Percentiles rank a stretch among this genome's conserved stretches.
Conservation (phyloP, 2,113 vertebrate genomes). For the Boulengeromyrus knoepffleri region DNA sequence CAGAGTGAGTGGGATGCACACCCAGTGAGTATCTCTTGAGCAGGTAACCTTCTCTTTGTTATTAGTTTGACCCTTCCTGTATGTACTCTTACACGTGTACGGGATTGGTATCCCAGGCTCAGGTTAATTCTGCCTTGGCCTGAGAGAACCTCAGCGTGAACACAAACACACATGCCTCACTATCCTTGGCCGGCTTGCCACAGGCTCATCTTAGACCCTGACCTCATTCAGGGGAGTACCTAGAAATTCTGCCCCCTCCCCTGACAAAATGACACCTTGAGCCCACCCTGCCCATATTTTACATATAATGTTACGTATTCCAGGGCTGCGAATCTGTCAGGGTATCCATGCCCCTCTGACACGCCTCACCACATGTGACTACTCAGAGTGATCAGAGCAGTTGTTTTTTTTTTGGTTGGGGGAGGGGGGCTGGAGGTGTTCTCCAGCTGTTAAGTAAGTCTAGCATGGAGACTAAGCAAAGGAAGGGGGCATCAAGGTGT, state of each 20-base stretch:
- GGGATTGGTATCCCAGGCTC: neutral
- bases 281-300: neutral
- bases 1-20: neutral
- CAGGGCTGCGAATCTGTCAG: neutral
- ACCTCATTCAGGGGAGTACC: neutral
- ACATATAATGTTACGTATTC: neutral
- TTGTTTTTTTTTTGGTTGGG: too few relatives aligned
- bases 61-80: neutral
- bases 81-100: neutral
- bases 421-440: neutral
- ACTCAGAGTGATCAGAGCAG: too few relatives aligned
- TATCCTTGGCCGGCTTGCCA: neutral
- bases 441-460: neutral
- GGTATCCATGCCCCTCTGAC: neutral
- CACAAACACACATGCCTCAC: neutral
- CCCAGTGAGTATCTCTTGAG: neutral
- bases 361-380: neutral
- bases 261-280: neutral
- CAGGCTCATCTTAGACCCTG: neutral
- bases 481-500: too few relatives aligned
- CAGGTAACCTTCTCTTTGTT: neutral
- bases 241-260: neutral
- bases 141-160: neutral
- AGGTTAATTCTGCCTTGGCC: neutral
- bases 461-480: neutral